These are phyloP conservation scores for Ornithoptera alexandrae DNA, from an alignment of 2,888 invertebrate genomes.

Conservation along the genomic window DNA sequence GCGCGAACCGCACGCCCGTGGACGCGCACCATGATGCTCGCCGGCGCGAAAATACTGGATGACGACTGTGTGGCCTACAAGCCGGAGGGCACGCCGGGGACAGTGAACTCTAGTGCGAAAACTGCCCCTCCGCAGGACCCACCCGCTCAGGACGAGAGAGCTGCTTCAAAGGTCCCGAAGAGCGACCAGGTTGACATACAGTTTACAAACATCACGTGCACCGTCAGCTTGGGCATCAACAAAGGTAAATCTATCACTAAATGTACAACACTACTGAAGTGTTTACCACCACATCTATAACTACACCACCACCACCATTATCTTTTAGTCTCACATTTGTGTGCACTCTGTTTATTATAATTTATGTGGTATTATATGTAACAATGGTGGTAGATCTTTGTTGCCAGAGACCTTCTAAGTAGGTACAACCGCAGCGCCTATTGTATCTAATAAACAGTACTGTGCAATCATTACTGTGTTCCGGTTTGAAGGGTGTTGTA, in stretches of 20 bases:
- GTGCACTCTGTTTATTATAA: no score
- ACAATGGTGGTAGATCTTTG: no score
- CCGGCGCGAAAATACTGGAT: slow-evolving; percentile 70
- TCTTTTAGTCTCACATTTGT: no score
- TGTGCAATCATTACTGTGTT: no score
- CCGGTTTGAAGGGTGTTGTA: no score
- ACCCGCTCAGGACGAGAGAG: slow-evolving; percentile 26
- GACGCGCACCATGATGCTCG: slow-evolving; percentile 63
- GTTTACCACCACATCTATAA: no score
- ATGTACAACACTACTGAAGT: no score
- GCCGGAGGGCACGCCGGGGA: slow-evolving; percentile 33
- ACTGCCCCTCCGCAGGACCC: slow-evolving; percentile 29
- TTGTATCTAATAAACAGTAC: no score
- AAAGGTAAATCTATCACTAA: slow-evolving; percentile 79
- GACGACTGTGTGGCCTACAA: slow-evolving; percentile 56
- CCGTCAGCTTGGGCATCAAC: slow-evolving; percentile 85
- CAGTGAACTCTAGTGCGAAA: slow-evolving; percentile 30
- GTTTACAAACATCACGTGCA: slow-evolving; percentile 87
- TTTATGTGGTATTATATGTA: no score
- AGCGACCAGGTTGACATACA: slow-evolving; percentile 83
- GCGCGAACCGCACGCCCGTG: slow-evolving; percentile 49
- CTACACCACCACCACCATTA: no score
- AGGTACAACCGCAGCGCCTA: no score
- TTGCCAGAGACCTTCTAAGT: no score
- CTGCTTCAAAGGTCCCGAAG: slow-evolving; percentile 49